Evolutionary conservation across 2,888 invertebrate genomes (phyloP).

Genomic region (Choreutis nemorana): DNA sequence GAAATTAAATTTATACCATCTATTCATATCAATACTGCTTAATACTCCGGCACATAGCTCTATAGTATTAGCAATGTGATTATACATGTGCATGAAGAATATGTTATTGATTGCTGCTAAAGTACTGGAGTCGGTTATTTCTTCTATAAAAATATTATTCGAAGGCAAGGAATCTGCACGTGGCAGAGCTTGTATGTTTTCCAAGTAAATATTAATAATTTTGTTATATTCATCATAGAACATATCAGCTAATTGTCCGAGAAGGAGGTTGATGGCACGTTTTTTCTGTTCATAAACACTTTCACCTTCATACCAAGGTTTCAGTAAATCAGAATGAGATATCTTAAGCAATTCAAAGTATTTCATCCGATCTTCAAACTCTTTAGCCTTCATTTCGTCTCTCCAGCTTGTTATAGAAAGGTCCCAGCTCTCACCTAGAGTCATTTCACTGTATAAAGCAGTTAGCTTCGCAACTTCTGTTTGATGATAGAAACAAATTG

Average conservation of each 20-base stretch:
- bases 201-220: conserved; percentile 13
- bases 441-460: conserved; percentile 32
- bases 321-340: conserved; percentile 32
- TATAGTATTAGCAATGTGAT: conserved; percentile 29
- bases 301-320: conserved; percentile 43
- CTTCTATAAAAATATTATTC: conserved; percentile 10
- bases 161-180: neutral
- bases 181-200: neutral
- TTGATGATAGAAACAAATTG: conserved; percentile 51
- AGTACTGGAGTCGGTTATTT: conserved; percentile 4
- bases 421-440: conserved; percentile 29
- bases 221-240: conserved; percentile 32
- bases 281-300: conserved; percentile 30
- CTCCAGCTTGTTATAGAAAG: conserved; percentile 43
- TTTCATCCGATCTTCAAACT: conserved; percentile 42
- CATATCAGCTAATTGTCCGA: conserved; percentile 30
- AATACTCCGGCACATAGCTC: conserved; percentile 40
- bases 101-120: conserved; percentile 19
- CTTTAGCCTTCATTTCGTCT: conserved; percentile 33
- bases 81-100: conserved; percentile 34
- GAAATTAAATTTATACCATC: conserved; percentile 52
- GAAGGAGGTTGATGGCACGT: conserved; percentile 27
- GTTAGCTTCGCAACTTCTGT: conserved; percentile 42
- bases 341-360: conserved; percentile 30
- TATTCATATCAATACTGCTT: conserved; percentile 45